Base-by-base conservation (phyloP, 2,797 vertebrate species). In the Artibeus jamaicensis region DNA sequence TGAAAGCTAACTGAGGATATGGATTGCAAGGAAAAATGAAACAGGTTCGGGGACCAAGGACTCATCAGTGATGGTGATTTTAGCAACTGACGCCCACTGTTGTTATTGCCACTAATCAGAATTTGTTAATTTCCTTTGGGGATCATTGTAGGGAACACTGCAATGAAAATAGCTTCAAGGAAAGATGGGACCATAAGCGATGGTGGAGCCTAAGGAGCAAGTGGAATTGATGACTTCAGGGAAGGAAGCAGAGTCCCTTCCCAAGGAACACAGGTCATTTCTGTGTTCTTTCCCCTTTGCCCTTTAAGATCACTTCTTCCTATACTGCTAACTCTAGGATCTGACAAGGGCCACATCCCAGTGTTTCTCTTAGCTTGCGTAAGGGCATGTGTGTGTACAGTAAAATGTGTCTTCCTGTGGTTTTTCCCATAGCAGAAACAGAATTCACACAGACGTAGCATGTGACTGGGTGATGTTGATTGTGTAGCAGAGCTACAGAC, bases 381-480 rank as follows among this genome's bases (percentile, higher is more conserved):
- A 95, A 96, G 76, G 83, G 95, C 97, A 97, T 95, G 95, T 87
- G 21, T 96, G 86, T 95, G 68, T 97, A 97, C 92, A 81, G 92
- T 97, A 94, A 96, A 95, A 68, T 11, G 55, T 97, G 55, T 95
- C 92, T 89, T 96, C 18, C 29, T 97, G 48, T 93, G 82, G 53
- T 88, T 95, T 96, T 96, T 73, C 78, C 59, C 92, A 73, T 95
- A 96, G 91, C 59, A 67, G 86, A 95, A 94, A 95, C 85, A 94
- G 55, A 95, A 87, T 81, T 97, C 83, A 77, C 92, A 96, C 83
- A 89, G 78, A 96, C 82, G 94, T 87, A 97, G 97, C 97, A 97
- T 97, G 97, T 94, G 96, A 77, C 95, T 86, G 71, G 79, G 68
- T 94, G 88, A 85, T 76, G 29, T 59, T 90, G 84, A 86, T 95